A percentile compares a stretch with the other conserved stretches of the same genome.
These are phyloP conservation scores for Berghia stephanieae DNA, from an alignment of 1,140 invertebrate species.

Conservation along the genomic window DNA sequence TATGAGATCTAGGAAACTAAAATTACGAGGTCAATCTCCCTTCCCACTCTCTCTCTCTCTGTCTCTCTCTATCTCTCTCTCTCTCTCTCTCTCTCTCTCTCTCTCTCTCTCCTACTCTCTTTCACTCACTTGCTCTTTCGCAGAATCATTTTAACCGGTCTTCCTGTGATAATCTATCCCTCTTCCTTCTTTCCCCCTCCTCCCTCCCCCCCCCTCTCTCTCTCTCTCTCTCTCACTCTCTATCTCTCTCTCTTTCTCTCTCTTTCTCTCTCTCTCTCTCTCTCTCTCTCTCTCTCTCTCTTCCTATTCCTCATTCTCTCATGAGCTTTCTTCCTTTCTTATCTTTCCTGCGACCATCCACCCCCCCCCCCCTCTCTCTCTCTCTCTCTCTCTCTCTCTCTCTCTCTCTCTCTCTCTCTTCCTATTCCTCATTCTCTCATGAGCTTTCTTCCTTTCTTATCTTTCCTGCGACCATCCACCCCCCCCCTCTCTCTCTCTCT, in stretches of 20 bases:
- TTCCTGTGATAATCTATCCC: slow-evolving; percentile 53
- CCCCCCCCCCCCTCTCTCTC: slow-evolving; percentile 26
- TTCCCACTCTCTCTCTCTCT: too few relatives aligned
- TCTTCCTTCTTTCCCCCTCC: slow-evolving; percentile 12
- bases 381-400: neutral
- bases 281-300: slow-evolving; percentile 10
- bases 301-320: neutral
- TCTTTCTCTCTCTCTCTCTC: slow-evolving; percentile 5
- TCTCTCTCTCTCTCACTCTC: neutral
- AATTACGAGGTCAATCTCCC: too few relatives aligned
- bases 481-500: slow-evolving; percentile 20
- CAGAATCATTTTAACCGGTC: slow-evolving; percentile 29
- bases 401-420: slow-evolving; percentile 21
- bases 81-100: too few relatives aligned
- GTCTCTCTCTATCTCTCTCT: too few relatives aligned
- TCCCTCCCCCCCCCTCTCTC: neutral
- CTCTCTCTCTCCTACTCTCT: too few relatives aligned
- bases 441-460: neutral
- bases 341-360: neutral
- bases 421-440: slow-evolving; percentile 6
- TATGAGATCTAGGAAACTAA: too few relatives aligned
- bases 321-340: neutral
- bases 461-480: too few relatives aligned
- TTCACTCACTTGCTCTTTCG: neutral
- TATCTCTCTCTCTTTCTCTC: neutral